Evolutionary conservation across 2,113 vertebrate species (phyloP).

Genomic region (Meriones unguiculatus): DNA sequence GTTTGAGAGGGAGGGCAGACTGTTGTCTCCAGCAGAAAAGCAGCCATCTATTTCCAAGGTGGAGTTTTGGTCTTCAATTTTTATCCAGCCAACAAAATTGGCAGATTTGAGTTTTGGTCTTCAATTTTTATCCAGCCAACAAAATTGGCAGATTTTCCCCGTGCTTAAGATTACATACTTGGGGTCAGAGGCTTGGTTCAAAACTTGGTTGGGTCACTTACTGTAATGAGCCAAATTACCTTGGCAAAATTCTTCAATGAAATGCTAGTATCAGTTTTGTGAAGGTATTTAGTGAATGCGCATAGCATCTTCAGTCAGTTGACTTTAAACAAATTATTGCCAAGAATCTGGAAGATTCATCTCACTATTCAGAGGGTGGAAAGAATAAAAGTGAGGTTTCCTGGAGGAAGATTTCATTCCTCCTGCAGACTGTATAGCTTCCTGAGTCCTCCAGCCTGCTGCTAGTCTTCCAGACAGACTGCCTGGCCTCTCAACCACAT

Average conservation of each 20-base stretch:
- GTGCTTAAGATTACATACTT: neutral
- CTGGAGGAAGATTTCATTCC: neutral
- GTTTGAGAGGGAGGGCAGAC: slow-evolving; percentile 12
- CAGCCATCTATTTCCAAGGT: neutral
- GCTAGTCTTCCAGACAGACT: neutral
- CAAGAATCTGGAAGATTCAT: neutral
- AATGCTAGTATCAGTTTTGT: neutral
- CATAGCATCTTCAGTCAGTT: neutral
- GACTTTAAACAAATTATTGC: slow-evolving; percentile 25
- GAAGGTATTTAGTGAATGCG: neutral
- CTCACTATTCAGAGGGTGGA: neutral
- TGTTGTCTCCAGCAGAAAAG: neutral
- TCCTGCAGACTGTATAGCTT: neutral
- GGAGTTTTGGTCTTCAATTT: neutral
- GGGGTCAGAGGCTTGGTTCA: neutral
- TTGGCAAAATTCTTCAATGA: neutral
- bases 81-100: too few relatives aligned
- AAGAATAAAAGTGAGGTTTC: neutral
- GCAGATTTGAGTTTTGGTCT: neutral
- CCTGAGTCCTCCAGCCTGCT: neutral
- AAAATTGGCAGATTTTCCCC: neutral
- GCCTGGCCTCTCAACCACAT: neutral
- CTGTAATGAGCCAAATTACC: neutral
- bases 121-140: neutral
- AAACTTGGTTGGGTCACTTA: neutral